Percentiles rank a stretch among this genome's conserved stretches.
Evolutionary conservation across 2,888 invertebrate species (phyloP).

Genomic region (Cepaea hortensis): DNA sequence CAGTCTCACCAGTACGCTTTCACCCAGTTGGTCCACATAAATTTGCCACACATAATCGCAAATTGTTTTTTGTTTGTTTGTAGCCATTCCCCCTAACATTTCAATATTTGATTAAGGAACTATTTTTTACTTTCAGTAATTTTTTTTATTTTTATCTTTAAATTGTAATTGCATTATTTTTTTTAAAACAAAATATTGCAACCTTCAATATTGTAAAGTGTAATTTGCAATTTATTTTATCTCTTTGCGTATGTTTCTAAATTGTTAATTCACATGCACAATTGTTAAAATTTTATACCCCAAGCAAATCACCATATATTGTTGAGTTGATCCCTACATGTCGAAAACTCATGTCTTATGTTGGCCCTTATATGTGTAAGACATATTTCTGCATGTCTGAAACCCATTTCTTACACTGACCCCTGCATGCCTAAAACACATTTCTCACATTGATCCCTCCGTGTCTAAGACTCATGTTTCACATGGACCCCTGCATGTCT

Average conservation of each 20-base stretch:
- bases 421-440: too few relatives aligned
- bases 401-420: too few relatives aligned
- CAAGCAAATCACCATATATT: too few relatives aligned
- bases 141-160: background rate
- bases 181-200: background rate
- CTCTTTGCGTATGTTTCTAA: background rate
- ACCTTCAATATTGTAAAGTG: background rate
- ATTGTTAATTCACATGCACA: background rate
- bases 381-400: too few relatives aligned
- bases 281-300: background rate
- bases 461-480: too few relatives aligned
- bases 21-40: slow-evolving; percentile 32
- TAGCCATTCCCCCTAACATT: background rate
- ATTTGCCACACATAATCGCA: background rate
- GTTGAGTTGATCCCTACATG: too few relatives aligned
- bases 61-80: background rate
- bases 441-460: too few relatives aligned
- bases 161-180: background rate
- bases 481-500: too few relatives aligned
- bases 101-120: background rate
- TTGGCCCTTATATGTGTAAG: background rate
- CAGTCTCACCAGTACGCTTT: slow-evolving; percentile 22
- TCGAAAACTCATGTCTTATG: too few relatives aligned
- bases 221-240: slow-evolving; percentile 7
- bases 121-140: background rate